Base-by-base conservation (phyloP, 2,113 vertebrate species). In the Maylandia zebra region DNA sequence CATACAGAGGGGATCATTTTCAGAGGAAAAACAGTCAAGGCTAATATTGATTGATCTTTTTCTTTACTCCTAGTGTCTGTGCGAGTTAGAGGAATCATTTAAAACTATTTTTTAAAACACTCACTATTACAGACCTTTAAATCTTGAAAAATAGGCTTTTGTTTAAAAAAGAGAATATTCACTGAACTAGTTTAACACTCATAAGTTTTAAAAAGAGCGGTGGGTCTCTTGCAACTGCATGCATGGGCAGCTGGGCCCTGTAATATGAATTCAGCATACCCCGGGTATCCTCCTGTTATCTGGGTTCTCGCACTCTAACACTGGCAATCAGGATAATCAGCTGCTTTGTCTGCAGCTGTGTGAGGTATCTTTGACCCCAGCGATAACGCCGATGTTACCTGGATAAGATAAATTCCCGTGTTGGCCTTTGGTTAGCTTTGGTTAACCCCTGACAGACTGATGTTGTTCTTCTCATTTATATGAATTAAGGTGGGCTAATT, bases 41-140 rank as follows among this genome's bases (percentile, higher is more conserved):
- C 24, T 48, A 76, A 76, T 48, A 48, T 5, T 50, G 38, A 76
- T 19, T 32, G 27, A 27, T 48, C 0, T 48, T 76, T 50, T 11
- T 76, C 22, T 76, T 76, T 12, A 11, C 3, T 50, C 24, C 16
- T 12, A 3, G 43, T 78, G 24, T 50, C 43, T 32, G 27, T 50
- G 43, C 5, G 10, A 48, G 43, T 6, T 10, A 45, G 2, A 9
- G 8, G 66, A 45, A 17, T 50, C 71, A 50, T 48, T 76, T 48
- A 30, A 30, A 5, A 30, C 1, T 2, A 45, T 74, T 45, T 48
- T 27, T 61, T 27, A 48, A 74, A 71, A 71, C 12, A 10, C 1
- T 43, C n/a, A 1, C 4, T n/a, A n/a, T 66, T 74, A 45, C 38
- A 45, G 13, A 6, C 66, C 0, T 71, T 71, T 38, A 66, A 8